Percentiles rank a stretch among this genome's conserved stretches.
Conservation (phyloP, 1,140 invertebrate species). For the Drosophila ironensis region DNA sequence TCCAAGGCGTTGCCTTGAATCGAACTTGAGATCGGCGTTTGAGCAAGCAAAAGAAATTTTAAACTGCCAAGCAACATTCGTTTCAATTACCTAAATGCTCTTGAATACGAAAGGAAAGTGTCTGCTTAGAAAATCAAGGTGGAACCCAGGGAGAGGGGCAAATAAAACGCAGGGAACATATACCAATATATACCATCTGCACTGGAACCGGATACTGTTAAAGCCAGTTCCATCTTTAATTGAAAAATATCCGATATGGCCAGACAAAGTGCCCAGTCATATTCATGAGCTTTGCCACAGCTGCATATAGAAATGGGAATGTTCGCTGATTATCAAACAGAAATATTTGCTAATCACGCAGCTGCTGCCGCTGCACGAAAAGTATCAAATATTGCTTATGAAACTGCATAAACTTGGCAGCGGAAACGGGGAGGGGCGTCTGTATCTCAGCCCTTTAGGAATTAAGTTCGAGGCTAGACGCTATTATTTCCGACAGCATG, state of each 20-base stretch:
- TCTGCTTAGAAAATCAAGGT: neutral
- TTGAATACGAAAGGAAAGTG: conserved; percentile 10
- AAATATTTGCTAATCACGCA: conserved; percentile 76
- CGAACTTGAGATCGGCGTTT: conserved; percentile 5
- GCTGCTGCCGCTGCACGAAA: conserved; percentile 41
- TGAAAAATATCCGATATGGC: conserved; percentile 18
- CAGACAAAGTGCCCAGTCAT: conserved; percentile 50
- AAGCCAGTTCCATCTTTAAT: conserved; percentile 35
- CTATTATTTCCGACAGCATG: conserved; percentile 81
- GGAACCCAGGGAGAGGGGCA: no score
- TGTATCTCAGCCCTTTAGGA: conserved; percentile 20
- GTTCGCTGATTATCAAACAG: conserved; percentile 64
- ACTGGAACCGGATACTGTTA: conserved; percentile 12
- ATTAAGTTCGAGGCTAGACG: conserved; percentile 68
- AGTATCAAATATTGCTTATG: conserved; percentile 64
- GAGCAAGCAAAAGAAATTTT: conserved; percentile 34
- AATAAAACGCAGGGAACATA: no score
- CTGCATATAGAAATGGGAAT: conserved; percentile 48
- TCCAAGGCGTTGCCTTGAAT: conserved; percentile 67
- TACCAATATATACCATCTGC: no score
- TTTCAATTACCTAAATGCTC: conserved; percentile 66
- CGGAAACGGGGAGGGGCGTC: neutral
- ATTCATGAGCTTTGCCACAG: conserved; percentile 49
- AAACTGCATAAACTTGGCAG: conserved; percentile 68
- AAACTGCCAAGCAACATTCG: conserved; percentile 33